Base-by-base conservation (phyloP, 1,140 invertebrate genomes). In the Spodoptera frugiperda region DNA sequence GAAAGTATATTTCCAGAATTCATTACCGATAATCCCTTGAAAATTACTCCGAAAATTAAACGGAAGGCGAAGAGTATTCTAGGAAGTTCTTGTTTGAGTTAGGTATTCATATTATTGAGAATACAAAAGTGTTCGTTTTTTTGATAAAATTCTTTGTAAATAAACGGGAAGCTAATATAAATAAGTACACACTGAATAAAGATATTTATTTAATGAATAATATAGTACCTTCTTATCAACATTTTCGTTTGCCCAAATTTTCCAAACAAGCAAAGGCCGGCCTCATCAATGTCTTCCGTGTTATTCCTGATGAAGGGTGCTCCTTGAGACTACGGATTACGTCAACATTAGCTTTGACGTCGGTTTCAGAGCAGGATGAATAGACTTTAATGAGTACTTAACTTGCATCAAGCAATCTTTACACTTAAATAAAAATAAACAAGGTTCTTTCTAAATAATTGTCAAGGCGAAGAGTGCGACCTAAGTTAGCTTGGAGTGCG, bases 331-430 rank as follows among this genome's bases (percentile, higher is more conserved):
- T 17, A 39, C 57, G 25, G 25, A 61, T 39, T 61, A 61, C 25
- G 57, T 61, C 57, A 61, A 61, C n/a, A 25, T 39, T 61, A 61
- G 57, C 25, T 61, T 61, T 61, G 57, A 57, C 57, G 57, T 61
- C 57, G 57, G 21, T n/a, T 39, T 33, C 30, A 33, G 8, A 39
- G 15, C 57, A n/a, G 17, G 57, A 61, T 61, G 57, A 61, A 61
- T 15, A 61, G 25, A 61, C 57, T 61, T 61, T 61, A 48, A 67
- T 25, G 63, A 49, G 12, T 25, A 48, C 61, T 65, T 65, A 15
- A 65, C 61, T 21, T 19, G 19, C 61, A 68, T 53, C 25, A 53
- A 68, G 44, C 46, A 68, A 49, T 68, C 39, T 68, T 68, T 68
- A 51, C 21, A 53, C 21, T 33, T 44, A 53, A 53, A 68, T 53